These are phyloP conservation scores for Luperina testacea DNA, from an alignment of 2,888 invertebrate genomes.

Conservation along the genomic window DNA sequence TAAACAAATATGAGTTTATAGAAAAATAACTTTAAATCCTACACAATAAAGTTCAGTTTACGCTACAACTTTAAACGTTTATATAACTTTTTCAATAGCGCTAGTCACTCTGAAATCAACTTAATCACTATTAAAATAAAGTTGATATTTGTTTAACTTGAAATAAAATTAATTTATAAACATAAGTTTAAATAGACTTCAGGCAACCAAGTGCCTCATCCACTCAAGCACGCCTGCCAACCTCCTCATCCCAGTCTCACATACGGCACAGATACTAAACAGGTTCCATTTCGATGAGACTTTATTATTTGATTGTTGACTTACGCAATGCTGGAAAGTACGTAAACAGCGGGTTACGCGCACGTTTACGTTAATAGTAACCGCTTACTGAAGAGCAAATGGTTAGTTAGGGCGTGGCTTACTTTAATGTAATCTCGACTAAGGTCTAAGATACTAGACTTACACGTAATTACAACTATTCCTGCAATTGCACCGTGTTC, in stretches of 20 bases:
- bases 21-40: too few relatives aligned
- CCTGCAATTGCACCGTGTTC: neutral
- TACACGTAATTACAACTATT: neutral
- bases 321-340: slow-evolving; percentile 58
- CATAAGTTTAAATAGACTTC: too few relatives aligned
- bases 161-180: too few relatives aligned
- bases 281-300: slow-evolving; percentile 63
- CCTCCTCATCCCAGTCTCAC: slow-evolving; percentile 34
- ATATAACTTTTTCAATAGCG: too few relatives aligned
- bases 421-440: neutral
- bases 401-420: slow-evolving; percentile 11
- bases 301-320: slow-evolving; percentile 62
- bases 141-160: too few relatives aligned
- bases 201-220: slow-evolving; percentile 34
- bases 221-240: slow-evolving; percentile 12
- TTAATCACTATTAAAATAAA: too few relatives aligned
- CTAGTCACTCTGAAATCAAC: too few relatives aligned
- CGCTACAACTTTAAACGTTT: too few relatives aligned
- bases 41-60: too few relatives aligned
- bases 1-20: too few relatives aligned
- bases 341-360: slow-evolving; percentile 44
- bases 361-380: slow-evolving; percentile 31
- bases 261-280: slow-evolving; percentile 63
- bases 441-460: neutral
- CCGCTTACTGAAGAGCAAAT: slow-evolving; percentile 14